A percentile compares a stretch with the other conserved stretches of the same genome.
Evolutionary conservation across 2,888 invertebrate species (phyloP).

Genomic region (Amblyteles armatorius): DNA sequence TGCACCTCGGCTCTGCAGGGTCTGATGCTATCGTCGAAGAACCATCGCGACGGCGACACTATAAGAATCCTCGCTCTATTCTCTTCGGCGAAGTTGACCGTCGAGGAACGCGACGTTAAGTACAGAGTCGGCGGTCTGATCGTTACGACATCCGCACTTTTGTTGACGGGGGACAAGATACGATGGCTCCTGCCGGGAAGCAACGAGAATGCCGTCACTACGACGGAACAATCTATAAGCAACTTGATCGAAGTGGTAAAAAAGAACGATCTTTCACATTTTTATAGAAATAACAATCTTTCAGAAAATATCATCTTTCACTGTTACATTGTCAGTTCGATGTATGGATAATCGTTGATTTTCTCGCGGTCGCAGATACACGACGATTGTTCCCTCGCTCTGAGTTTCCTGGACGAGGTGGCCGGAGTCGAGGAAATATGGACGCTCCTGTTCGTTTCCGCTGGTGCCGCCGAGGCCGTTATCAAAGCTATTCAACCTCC

Average conservation of each 20-base stretch:
- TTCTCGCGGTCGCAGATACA: slow-evolving; percentile 76
- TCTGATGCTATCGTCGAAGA: slow-evolving; percentile 76
- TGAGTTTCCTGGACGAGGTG: slow-evolving; percentile 86
- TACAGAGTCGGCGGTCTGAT: slow-evolving; percentile 78
- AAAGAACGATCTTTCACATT: background rate
- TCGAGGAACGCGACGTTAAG: slow-evolving; percentile 75
- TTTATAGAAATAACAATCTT: too few species aligned
- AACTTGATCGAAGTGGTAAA: slow-evolving; percentile 86
- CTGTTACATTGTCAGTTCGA: background rate
- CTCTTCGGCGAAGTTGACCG: slow-evolving; percentile 82
- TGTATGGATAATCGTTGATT: slow-evolving; percentile 42
- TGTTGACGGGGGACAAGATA: slow-evolving; percentile 84
- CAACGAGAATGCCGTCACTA: slow-evolving; percentile 78
- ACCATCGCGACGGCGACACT: slow-evolving; percentile 80
- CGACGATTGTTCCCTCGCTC: slow-evolving; percentile 77
- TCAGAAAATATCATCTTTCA: background rate
- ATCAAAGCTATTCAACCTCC: slow-evolving; percentile 85
- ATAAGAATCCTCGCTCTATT: slow-evolving; percentile 84
- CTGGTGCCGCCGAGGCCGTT: slow-evolving; percentile 84
- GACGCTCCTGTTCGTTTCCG: slow-evolving; percentile 85
- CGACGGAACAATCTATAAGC: slow-evolving; percentile 85
- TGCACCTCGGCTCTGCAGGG: slow-evolving; percentile 77
- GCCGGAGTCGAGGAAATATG: slow-evolving; percentile 85
- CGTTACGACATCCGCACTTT: slow-evolving; percentile 82
- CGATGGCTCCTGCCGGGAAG: slow-evolving; percentile 84